phyloP scores from a whole-genome alignment of 2,113 vertebrate species.

The Hemiscyllium ocellatum region DNA sequence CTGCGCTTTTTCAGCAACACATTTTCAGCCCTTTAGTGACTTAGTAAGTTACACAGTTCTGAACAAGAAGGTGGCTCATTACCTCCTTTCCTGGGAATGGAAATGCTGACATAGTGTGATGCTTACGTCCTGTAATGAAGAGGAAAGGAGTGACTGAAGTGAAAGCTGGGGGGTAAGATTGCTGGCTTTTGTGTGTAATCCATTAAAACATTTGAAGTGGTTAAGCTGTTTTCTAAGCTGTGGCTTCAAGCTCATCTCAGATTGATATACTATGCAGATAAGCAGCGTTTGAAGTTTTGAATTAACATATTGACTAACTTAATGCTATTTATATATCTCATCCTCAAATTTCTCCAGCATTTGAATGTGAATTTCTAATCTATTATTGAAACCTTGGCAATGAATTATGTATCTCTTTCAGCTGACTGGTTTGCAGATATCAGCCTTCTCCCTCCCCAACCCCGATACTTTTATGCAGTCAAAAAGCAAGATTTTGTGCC shows the following conservation, averaged over 20 bases:
- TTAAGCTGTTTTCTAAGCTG: background rate
- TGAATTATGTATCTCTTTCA: background rate
- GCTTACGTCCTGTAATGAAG: background rate
- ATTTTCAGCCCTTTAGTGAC: too few species aligned
- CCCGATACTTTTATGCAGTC: background rate
- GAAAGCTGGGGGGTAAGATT: background rate
- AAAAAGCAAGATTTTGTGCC: background rate
- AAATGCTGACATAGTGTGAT: background rate
- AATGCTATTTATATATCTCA: background rate
- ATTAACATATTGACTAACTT: conserved; percentile 6
- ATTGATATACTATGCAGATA: background rate
- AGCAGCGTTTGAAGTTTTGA: background rate
- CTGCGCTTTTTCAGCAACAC: too few species aligned
- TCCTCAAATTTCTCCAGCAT: background rate
- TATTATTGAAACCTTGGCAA: background rate
- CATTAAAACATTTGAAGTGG: background rate
- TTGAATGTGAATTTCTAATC: background rate
- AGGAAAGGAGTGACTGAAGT: background rate
- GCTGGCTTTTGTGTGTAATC: background rate
- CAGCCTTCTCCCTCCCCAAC: background rate
- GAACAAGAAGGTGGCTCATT: background rate
- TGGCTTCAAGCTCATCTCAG: background rate
- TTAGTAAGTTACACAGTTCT: background rate
- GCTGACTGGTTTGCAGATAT: background rate
- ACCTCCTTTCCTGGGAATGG: background rate